Evolutionary conservation across 2,888 invertebrate genomes (phyloP).

Genomic region (Eupeodes latifasciatus): DNA sequence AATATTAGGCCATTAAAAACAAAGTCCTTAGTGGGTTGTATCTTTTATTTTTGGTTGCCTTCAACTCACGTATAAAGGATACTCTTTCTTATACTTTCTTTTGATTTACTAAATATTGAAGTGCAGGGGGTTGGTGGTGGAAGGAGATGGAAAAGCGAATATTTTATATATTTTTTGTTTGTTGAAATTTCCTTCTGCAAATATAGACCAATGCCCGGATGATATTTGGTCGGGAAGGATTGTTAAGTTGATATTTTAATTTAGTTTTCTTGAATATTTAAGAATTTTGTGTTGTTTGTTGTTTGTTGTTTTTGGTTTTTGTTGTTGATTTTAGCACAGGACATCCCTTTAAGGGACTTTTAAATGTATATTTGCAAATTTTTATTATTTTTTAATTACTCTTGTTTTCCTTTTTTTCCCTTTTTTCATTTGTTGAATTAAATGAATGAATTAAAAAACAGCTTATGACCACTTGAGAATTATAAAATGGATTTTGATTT

Average conservation of each 20-base stretch:
- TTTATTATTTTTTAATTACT: background rate
- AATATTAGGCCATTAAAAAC: slow-evolving; percentile 67
- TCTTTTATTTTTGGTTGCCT: background rate
- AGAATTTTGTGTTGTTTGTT: background rate
- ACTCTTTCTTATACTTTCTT: background rate
- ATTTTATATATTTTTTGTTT: slow-evolving; percentile 12
- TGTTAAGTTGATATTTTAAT: slow-evolving; percentile 46
- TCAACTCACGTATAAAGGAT: slow-evolving; percentile 9
- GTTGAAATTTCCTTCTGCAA: background rate
- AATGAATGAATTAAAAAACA: slow-evolving; percentile 26
- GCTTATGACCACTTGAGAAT: slow-evolving; percentile 13
- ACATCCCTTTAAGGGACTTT: slow-evolving; percentile 14
- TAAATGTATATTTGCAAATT: background rate
- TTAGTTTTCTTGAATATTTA: slow-evolving; percentile 50
- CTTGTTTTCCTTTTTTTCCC: background rate
- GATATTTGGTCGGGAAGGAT: background rate
- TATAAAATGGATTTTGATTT: slow-evolving; percentile 19
- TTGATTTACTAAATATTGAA: slow-evolving; percentile 60
- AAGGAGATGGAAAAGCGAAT: slow-evolving; percentile 1
- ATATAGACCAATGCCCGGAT: slow-evolving; percentile 12
- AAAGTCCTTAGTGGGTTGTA: slow-evolving; percentile 56
- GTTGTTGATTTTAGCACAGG: slow-evolving; percentile 48
- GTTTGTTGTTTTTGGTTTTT: background rate
- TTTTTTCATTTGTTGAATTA: background rate
- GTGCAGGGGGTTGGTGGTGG: background rate